Conservation (phyloP, 2,888 invertebrate genomes). For the Altica lythri region DNA sequence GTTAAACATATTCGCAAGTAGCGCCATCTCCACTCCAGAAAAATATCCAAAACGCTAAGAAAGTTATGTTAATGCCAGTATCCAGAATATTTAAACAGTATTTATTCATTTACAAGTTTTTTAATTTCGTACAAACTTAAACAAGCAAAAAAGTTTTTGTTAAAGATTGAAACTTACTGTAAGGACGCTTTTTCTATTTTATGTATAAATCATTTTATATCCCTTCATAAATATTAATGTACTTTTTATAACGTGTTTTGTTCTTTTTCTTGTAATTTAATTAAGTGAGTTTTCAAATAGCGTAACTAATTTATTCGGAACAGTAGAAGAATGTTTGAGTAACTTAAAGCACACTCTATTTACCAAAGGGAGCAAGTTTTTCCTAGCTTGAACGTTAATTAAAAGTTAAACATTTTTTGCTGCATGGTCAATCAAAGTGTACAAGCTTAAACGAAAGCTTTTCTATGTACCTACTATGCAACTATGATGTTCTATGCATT, state of each 20-base stretch:
- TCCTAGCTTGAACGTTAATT: conserved; percentile 18
- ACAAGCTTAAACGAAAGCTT: conserved; percentile 9
- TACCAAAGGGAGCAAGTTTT: conserved; percentile 18
- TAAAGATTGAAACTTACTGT: too few species aligned
- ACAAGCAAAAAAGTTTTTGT: too few species aligned
- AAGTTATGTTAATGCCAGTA: too few species aligned
- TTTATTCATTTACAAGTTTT: too few species aligned
- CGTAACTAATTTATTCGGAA: conserved; percentile 16
- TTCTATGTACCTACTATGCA: not conserved
- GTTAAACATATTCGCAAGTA: too few species aligned
- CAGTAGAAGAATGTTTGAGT: conserved; percentile 5
- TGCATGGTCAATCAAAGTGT: conserved; percentile 21
- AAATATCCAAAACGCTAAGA: too few species aligned
- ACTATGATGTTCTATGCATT: not conserved
- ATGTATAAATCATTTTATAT: too few species aligned
- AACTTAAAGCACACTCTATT: conserved; percentile 11
- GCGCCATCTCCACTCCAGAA: too few species aligned
- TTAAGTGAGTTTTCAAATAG: conserved; percentile 15
- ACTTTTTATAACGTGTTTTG: not conserved
- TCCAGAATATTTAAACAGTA: too few species aligned
- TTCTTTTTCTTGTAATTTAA: conserved; percentile 16
- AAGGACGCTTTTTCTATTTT: not conserved
- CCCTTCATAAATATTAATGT: not conserved
- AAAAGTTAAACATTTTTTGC: conserved; percentile 26
- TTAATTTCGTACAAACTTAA: too few species aligned